Evolutionary conservation across 1,140 invertebrate genomes (phyloP).

Genomic region (Eupristina koningsbergeri): DNA sequence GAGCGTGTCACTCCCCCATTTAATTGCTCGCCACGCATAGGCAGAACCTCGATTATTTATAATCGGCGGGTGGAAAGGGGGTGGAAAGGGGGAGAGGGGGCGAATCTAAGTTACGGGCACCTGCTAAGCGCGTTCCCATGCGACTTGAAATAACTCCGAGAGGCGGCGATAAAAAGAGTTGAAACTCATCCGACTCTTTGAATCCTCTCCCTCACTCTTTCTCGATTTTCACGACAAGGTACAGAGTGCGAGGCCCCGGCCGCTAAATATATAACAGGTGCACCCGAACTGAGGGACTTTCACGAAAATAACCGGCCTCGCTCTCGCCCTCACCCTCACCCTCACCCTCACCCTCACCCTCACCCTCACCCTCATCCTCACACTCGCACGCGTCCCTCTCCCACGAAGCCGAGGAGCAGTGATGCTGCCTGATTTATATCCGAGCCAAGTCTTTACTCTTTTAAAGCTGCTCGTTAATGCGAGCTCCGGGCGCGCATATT

Average conservation of each 20-base stretch:
- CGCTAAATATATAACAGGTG: constrained; percentile 62
- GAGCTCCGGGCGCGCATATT: not conserved
- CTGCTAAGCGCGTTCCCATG: constrained; percentile 65
- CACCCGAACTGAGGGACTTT: not conserved
- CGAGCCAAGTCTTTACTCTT: constrained; percentile 21
- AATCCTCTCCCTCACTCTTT: not conserved
- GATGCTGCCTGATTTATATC: constrained; percentile 37
- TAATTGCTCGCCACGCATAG: constrained; percentile 4
- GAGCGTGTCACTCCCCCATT: not conserved
- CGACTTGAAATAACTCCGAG: constrained; percentile 61
- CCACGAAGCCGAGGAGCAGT: constrained; percentile 62
- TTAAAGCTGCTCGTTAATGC: constrained; percentile 33
- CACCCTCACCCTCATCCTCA: too few species aligned
- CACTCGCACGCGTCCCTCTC: constrained; percentile 50
- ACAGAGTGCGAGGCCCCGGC: constrained; percentile 35
- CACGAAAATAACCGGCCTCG: constrained; percentile 58
- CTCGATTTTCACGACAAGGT: constrained; percentile 55
- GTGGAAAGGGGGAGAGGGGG: too few species aligned
- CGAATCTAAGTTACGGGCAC: constrained; percentile 52
- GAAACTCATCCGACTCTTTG: constrained; percentile 40
- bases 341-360: too few species aligned
- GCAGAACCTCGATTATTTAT: constrained; percentile 61
- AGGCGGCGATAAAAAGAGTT: constrained; percentile 57
- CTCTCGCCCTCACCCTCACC: too few species aligned
- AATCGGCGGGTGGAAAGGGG: constrained; percentile 53